Evolutionary conservation across 2,888 invertebrate genomes (phyloP), one percentile per base, ranked within the genome.

Genomic region (Heliconius ismenius): DNA sequence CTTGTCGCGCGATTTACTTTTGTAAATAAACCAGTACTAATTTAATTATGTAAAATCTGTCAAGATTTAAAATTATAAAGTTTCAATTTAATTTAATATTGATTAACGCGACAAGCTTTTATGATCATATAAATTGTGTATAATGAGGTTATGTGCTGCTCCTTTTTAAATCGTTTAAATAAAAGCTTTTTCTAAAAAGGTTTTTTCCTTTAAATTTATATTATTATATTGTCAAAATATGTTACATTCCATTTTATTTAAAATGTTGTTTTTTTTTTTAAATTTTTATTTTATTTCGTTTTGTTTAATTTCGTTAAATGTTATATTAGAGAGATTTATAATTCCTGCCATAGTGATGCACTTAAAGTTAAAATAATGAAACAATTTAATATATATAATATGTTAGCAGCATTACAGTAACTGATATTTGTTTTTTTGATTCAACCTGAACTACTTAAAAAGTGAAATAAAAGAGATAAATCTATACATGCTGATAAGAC

Each of bases 211-310:
- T 32, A 32, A 32, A 58, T 13, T 4, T 21, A 63, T 18, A 39
- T 24, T 39, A 67, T 15, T 39, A 24, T 67, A 24, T 15, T 39
- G 70, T 70, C 58, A 36, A 58, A 32, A 70, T 32, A 58, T 58
- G 70, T 70, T 70, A 70, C 70, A 70, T 70, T 70, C 70, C 70
- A 70, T 58, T 58, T 58, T 36, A 15, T 58, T 58, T 70, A 6
- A 9, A 49, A 49, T 49, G 3, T n/a, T 69, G 32, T 1, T 18
- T 28, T 7, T 26, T 49, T 7, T 26, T 10, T 54, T 54, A n/a
- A n/a, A 54, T 10, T 24, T 24, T 28, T 58, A 32, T 70, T 54
- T 21, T 69, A 21, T 69, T 28, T 69, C 6, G 28, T 69, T 69
- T 28, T 70, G 26, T 28, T n/a, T n/a, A 18, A 21, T 70, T 28